Evolutionary conservation across 2,888 invertebrate species (phyloP), one percentile per base, ranked within the genome.

Genomic region (Biston betularia): DNA sequence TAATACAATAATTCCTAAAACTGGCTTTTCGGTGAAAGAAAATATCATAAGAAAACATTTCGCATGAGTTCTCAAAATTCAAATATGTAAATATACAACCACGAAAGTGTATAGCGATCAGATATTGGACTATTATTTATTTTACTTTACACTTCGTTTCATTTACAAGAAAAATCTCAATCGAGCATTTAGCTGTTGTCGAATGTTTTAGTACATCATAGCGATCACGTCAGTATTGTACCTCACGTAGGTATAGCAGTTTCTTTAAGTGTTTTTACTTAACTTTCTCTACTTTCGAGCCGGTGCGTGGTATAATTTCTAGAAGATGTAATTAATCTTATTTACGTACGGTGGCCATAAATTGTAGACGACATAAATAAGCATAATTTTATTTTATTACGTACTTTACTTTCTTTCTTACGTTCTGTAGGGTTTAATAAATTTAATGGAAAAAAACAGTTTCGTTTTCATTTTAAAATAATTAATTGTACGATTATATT

Each of bases 271-370:
- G 40, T 56, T 66, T 61, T 66, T 63, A n/a, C 50, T 67, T 67
- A 65, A 86, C 88, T 88, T 88, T 89, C 89, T 82, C 87, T 82
- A 80, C 84, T 88, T 86, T 86, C 87, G 76, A 83, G 79, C 24
- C 73, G 71, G 46, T 38, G 24, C 24, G 24, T 58, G 38, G 38
- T 48, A 35, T 67, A 67, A 59, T 67, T 63, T 54, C 53, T 15
- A 38, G 44, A 56, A 65, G 52, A 46, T 58, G 54, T 86, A 82
- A 84, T 83, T 79, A 78, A 71, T 65, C 72, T 76, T 73, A 63
- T 69, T 72, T 74, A 70, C 65, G 66, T 66, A 67, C 66, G 73
- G 65, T 70, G 71, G 68, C 70, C 70, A 56, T 61, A 40, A 65
- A 56, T 56, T 56, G 60, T 65, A 34, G 15, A 46, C 24, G 57